Evolutionary conservation across 1,140 invertebrate genomes (phyloP).

Genomic region (Cecropterus lyciades): DNA sequence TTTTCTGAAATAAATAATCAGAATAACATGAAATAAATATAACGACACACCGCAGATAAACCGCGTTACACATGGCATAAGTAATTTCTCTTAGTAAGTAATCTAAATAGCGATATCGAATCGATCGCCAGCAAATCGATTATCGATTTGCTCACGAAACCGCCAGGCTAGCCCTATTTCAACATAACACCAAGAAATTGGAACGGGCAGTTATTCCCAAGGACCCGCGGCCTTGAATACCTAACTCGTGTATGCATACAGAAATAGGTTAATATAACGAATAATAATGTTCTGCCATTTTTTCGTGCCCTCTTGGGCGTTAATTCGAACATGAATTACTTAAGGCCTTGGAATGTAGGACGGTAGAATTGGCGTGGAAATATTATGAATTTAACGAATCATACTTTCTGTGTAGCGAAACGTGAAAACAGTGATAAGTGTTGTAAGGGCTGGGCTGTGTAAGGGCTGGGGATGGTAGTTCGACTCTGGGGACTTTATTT

Average conservation of each 20-base stretch:
- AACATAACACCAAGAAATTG: conserved; percentile 38
- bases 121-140: background rate
- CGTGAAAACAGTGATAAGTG: background rate
- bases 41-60: too few relatives aligned
- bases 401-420: too few relatives aligned
- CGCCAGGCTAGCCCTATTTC: conserved; percentile 11
- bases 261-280: conserved; percentile 40
- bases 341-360: background rate
- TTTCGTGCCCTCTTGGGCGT: conserved; percentile 7
- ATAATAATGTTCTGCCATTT: conserved; percentile 36
- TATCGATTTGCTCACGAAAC: background rate
- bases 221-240: conserved; percentile 40
- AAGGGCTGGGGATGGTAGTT: too few relatives aligned
- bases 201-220: conserved; percentile 33
- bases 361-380: background rate
- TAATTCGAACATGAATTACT: conserved; percentile 18
- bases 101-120: background rate
- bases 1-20: too few relatives aligned
- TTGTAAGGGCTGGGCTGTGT: too few relatives aligned
- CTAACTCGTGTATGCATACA: conserved; percentile 39
- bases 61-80: too few relatives aligned
- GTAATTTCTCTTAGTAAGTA: too few relatives aligned
- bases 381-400: background rate
- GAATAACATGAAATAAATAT: too few relatives aligned
- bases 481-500: too few relatives aligned